phyloP scores from a whole-genome alignment of 2,113 vertebrate genomes.

The Trochalopteron elliotii region DNA sequence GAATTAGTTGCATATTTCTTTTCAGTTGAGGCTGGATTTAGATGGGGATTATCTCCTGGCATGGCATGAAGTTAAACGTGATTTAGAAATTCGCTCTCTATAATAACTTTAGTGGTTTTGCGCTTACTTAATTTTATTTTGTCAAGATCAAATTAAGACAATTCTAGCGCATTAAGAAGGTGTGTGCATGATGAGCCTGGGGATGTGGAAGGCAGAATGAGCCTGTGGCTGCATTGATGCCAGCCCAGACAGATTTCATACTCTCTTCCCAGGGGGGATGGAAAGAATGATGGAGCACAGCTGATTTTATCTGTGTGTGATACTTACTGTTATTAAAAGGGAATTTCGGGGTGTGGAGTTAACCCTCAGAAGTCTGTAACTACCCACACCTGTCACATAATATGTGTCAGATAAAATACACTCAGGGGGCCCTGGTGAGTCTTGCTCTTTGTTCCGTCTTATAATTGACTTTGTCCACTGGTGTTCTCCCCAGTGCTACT shows the following conservation, averaged over 20 bases:
- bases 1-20: background rate
- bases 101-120: slow-evolving; percentile 15
- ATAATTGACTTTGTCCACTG: background rate
- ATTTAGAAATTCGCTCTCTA: slow-evolving; percentile 1
- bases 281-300: slow-evolving; percentile 43
- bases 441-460: background rate
- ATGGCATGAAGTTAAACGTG: background rate
- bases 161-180: slow-evolving; percentile 13
- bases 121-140: slow-evolving; percentile 17
- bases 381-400: fast-evolving
- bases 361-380: background rate
- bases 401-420: background rate
- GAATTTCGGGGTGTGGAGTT: slow-evolving; percentile 54
- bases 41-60: slow-evolving; percentile 14
- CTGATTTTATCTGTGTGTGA: background rate
- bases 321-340: background rate
- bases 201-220: background rate
- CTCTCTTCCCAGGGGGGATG: background rate
- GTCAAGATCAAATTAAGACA: slow-evolving; percentile 28
- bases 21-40: background rate
- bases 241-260: background rate
- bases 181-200: background rate
- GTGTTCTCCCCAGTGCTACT: background rate
- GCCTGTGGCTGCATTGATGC: background rate
- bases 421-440: background rate